Percentiles rank a stretch among this genome's conserved stretches.
Conservation (phyloP, 1,140 invertebrate genomes). For the Potamilus streckersoni region DNA sequence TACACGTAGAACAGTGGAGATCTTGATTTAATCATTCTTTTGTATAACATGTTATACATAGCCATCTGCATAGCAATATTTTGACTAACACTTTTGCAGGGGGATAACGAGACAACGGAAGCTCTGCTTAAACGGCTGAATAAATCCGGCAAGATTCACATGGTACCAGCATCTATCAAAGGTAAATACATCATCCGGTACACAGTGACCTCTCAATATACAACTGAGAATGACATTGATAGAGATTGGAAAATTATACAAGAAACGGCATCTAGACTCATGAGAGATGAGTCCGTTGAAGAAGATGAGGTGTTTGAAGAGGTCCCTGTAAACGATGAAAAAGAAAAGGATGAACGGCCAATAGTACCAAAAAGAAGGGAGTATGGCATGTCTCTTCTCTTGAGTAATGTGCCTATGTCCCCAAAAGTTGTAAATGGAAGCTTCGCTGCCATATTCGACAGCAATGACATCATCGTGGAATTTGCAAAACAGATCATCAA, state of each 20-base stretch:
- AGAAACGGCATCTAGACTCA: constrained; percentile 79
- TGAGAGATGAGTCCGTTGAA: constrained; percentile 46
- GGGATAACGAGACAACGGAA: constrained; percentile 66
- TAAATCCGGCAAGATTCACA: constrained; percentile 63
- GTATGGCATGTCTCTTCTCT: constrained; percentile 92
- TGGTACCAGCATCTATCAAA: constrained; percentile 69
- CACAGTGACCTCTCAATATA: constrained; percentile 91
- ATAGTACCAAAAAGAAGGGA: constrained; percentile 61
- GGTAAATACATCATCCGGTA: constrained; percentile 92
- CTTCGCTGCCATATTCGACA: constrained; percentile 95
- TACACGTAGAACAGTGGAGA: too few species aligned
- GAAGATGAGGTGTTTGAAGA: constrained; percentile 49
- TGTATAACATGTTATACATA: not conserved
- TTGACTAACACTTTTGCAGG: constrained; percentile 41
- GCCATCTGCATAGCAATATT: not conserved
- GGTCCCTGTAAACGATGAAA: constrained; percentile 57
- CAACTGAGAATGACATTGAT: constrained; percentile 86
- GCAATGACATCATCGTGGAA: constrained; percentile 83
- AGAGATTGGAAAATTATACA: constrained; percentile 92
- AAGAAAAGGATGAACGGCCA: constrained; percentile 68
- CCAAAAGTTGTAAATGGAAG: constrained; percentile 97
- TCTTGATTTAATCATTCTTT: not conserved
- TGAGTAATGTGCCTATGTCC: constrained; percentile 93
- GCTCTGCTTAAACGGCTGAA: constrained; percentile 64
- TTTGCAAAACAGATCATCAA: constrained; percentile 71